Base-by-base conservation (phyloP, 2,888 invertebrate species). In the Apotomis turbidana region DNA sequence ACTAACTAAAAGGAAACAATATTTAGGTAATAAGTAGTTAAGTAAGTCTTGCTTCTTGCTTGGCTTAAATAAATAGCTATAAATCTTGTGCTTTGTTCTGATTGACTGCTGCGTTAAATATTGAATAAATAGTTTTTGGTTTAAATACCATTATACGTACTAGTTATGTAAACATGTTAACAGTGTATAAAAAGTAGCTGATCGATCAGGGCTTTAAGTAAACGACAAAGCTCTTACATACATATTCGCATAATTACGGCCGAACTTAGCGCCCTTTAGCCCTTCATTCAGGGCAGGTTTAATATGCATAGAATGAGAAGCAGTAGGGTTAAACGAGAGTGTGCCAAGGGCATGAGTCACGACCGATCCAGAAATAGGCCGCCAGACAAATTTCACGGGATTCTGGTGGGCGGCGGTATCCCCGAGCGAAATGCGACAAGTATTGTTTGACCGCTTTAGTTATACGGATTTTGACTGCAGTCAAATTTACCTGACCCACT, bases 301-400 rank as follows among this genome's bases (percentile, higher is more conserved):
- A 38, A 61, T 46, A 27, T 4, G 27, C 41, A 67, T 27, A 0
- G 38, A 13, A 27, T 38, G 15, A 57, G 10, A 62, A 62, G 62
- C 57, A 68, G 44, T 13, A 54, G n/a, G 9, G 13, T 41, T 59
- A 36, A 59, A 6, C 5, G 54, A 41, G 55, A 71, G 60, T 67
- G 55, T 51, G 71, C 55, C 71, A 71, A 71, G 71, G 66, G 55
- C 60, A 54, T 58, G 64, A 61, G 60, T 46, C 49, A 55, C 55
- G 66, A 38, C 54, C 60, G 59, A 71, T 66, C 49, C 67, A 71
- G 61, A 58, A 71, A 71, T 55, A 71, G 54, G 58, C 9, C 36
- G 55, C 27, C 55, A 38, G 69, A 63, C 66, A 55, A 49, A 54
- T 70, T 70, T 62, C 59, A 59, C 58, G 46, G 58, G 36, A 44